Base-by-base conservation (phyloP, 2,888 invertebrate species). In the Mellilla xanthometata region DNA sequence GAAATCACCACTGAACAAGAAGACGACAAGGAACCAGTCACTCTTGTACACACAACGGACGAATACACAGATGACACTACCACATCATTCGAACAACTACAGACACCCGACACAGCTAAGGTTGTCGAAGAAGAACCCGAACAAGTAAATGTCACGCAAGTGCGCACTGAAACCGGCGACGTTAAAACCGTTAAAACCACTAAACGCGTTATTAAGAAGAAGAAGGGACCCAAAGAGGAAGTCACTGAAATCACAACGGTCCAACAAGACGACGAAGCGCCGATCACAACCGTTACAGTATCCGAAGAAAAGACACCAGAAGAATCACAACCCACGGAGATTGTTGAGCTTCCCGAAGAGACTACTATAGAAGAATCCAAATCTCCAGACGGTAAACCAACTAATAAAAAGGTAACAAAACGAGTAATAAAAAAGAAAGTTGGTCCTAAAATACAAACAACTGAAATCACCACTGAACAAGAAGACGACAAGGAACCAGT, bases 1-100 rank as follows among this genome's bases (percentile, higher is more conserved):
- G 40, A 78, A 47, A 60, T 79, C 62, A 62, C 55, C 2, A 72
- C 86, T 1, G 54, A 78, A 52, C 81, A 88, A 60, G 85, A 87
- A 61, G 81, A 83, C 43, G 81, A 85, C 27, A 81, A 76, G 55
- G 58, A 79, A 70, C 71, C 90, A 56, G 58, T 85, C 60, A 68
- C 79, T 43, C 57, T 81, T 2, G 74, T 87, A 54, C 65, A 78
- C 36, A 72, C 72, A 24, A 62, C 79, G 52, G 77, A 78, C 34
- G 60, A 78, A 53, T 54, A 76, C 41, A 54, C 60, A 57, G 60
- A 69, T 9, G 68, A 72, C 34, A 56, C 60, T 7, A 30, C 35
- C 19, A 58, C 55, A 49, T 60, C 46, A 5, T 54, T 43, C 49
- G 35, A 6, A 35, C 48, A 56, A 0, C 35, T 38, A 46, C 31